A percentile compares a stretch with the other conserved stretches of the same genome.
These are phyloP conservation scores for Euura lappo DNA, from an alignment of 1,140 invertebrate species.

Conservation along the genomic window DNA sequence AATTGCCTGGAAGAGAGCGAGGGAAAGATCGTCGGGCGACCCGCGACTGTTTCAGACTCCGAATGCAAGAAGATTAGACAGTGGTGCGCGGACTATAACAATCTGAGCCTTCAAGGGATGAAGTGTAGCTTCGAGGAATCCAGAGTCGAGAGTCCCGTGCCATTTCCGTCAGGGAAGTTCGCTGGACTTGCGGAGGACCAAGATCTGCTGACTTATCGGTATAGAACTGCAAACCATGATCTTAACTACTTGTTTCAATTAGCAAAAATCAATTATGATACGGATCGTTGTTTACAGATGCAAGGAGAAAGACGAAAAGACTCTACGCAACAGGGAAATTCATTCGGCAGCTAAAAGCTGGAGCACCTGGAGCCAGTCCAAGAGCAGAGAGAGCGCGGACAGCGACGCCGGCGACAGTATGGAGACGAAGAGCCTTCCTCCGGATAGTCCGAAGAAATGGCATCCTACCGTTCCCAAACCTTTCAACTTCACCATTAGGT, in stretches of 20 bases:
- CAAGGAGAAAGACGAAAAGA: conserved; percentile 45
- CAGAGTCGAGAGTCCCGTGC: conserved; percentile 43
- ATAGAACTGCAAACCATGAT: neutral
- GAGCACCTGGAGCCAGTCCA: conserved; percentile 47
- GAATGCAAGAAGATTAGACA: conserved; percentile 18
- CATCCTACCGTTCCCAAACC: conserved; percentile 67
- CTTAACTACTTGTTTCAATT: neutral
- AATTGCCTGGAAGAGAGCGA: conserved; percentile 57
- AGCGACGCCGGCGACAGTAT: conserved; percentile 45
- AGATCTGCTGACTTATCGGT: conserved; percentile 50
- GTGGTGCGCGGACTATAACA: conserved; percentile 27
- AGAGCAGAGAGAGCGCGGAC: conserved; percentile 42
- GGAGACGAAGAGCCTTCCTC: conserved; percentile 53
- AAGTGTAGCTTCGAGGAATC: conserved; percentile 51
- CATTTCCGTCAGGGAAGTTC: conserved; percentile 42
- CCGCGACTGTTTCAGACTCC: conserved; percentile 1
- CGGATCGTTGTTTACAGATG: conserved; percentile 30
- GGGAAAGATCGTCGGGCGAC: conserved; percentile 33
- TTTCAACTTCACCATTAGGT: conserved; percentile 73
- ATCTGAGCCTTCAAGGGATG: conserved; percentile 50
- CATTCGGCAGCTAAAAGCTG: conserved; percentile 42
- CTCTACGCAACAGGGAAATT: conserved; percentile 46
- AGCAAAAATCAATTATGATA: conserved; percentile 11
- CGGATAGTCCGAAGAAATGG: conserved; percentile 49
- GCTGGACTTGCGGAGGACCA: conserved; percentile 50